phyloP scores from a whole-genome alignment of 1,140 invertebrate species.

The Drosophila kurseongensis region DNA sequence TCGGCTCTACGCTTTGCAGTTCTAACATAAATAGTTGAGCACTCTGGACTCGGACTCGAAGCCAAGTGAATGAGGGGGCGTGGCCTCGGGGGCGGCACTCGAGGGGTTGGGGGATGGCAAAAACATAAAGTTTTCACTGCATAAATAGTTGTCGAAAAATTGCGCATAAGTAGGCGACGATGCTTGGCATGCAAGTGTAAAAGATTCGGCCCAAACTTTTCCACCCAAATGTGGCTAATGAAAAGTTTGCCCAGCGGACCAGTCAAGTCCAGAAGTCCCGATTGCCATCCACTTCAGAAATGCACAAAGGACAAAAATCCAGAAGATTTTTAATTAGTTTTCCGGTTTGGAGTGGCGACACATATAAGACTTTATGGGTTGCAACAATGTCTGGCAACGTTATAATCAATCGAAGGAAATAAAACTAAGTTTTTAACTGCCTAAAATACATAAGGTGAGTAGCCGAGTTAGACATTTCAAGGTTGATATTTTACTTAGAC shows the following conservation, averaged over 20 bases:
- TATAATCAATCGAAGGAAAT: constrained; percentile 15
- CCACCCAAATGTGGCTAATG: constrained; percentile 58
- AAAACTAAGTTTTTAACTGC: neutral
- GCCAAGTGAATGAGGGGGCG: constrained; percentile 43
- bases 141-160: constrained; percentile 76
- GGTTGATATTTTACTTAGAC: neutral
- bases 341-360: constrained; percentile 14
- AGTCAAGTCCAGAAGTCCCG: constrained; percentile 29
- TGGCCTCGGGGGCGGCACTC: neutral
- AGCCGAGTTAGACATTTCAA: neutral
- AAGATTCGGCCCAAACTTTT: constrained; percentile 59
- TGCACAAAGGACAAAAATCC: constrained; percentile 50
- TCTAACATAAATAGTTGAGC: constrained; percentile 75
- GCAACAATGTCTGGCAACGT: neutral
- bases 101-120: constrained; percentile 7
- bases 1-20: constrained; percentile 75
- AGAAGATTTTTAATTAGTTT: constrained; percentile 56
- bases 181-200: constrained; percentile 72
- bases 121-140: constrained; percentile 64
- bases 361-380: constrained; percentile 6
- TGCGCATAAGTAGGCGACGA: constrained; percentile 72
- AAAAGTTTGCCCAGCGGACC: constrained; percentile 54
- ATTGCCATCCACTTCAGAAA: constrained; percentile 29
- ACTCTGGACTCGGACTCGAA: constrained; percentile 51
- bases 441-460: neutral